Evolutionary conservation across 2,888 invertebrate species (phyloP).

Genomic region (Antitype chi): DNA sequence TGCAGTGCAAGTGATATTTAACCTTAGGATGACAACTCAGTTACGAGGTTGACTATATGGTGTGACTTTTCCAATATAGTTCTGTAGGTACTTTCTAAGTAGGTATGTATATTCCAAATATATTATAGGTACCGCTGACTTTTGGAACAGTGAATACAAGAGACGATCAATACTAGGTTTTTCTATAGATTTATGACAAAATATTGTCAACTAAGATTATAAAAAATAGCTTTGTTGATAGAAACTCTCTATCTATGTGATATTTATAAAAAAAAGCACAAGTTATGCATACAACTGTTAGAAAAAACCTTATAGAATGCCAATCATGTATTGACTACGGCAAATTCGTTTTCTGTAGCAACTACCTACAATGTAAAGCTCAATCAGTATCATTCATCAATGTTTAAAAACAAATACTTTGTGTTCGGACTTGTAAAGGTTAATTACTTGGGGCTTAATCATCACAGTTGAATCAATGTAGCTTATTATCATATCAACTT

Average conservation of each 20-base stretch:
- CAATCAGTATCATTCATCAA: slow-evolving; percentile 3
- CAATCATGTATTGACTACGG: slow-evolving; percentile 24
- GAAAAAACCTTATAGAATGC: background rate
- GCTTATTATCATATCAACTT: slow-evolving; percentile 29
- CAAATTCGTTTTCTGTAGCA: slow-evolving; percentile 6
- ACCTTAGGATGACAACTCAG: too few relatives aligned
- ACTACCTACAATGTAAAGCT: background rate
- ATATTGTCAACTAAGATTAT: too few relatives aligned
- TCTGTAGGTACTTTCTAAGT: background rate
- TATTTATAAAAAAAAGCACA: background rate
- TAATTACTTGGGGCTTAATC: slow-evolving; percentile 26
- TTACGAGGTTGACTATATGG: too few relatives aligned
- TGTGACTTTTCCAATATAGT: background rate
- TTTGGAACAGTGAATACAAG: background rate
- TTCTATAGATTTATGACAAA: background rate
- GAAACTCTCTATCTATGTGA: background rate
- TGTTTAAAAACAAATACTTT: slow-evolving; percentile 11
- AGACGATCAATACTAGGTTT: background rate
- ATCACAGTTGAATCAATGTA: slow-evolving; percentile 23
- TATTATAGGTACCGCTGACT: background rate
- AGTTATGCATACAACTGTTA: background rate
- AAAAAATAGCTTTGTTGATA: background rate
- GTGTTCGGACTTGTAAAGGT: slow-evolving; percentile 11
- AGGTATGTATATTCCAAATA: background rate
- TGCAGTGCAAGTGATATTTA: too few relatives aligned